Percentiles rank a stretch among this genome's conserved stretches.
Evolutionary conservation across 1,140 invertebrate species (phyloP).

Genomic region (Euwallacea similis): DNA sequence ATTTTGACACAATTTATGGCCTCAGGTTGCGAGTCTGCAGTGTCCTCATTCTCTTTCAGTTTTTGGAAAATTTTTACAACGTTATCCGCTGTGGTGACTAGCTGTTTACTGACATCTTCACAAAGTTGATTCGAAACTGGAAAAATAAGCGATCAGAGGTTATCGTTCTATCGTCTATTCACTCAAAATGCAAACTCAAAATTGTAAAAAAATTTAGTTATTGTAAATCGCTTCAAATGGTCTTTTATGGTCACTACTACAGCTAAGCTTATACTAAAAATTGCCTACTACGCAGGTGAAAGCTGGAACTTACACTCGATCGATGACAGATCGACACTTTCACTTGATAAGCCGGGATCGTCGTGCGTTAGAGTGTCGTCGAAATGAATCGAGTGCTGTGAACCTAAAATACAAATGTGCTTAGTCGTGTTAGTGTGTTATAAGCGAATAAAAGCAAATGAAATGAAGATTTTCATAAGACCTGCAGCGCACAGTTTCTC

Average conservation of each 20-base stretch:
- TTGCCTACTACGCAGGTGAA: conserved; percentile 4
- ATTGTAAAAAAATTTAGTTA: conserved; percentile 3
- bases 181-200: neutral
- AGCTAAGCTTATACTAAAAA: neutral
- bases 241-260: neutral
- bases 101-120: conserved; percentile 64
- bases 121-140: conserved; percentile 67
- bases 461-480: too few relatives aligned
- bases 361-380: conserved; percentile 43
- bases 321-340: conserved; percentile 43
- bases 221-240: neutral
- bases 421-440: conserved; percentile 27
- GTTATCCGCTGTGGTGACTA: conserved; percentile 65
- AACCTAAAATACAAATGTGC: conserved; percentile 33
- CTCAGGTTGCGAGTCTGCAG: conserved; percentile 51
- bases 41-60: conserved; percentile 54
- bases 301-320: conserved; percentile 44
- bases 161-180: too few relatives aligned
- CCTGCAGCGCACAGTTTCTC: too few relatives aligned
- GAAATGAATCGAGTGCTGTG: conserved; percentile 45
- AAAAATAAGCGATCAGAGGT: conserved; percentile 16
- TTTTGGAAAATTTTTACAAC: conserved; percentile 67
- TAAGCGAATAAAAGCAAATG: neutral
- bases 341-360: conserved; percentile 39
- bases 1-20: conserved; percentile 58